phyloP scores from a whole-genome alignment of 2,797 vertebrate species.

The Apodemus agrarius region DNA sequence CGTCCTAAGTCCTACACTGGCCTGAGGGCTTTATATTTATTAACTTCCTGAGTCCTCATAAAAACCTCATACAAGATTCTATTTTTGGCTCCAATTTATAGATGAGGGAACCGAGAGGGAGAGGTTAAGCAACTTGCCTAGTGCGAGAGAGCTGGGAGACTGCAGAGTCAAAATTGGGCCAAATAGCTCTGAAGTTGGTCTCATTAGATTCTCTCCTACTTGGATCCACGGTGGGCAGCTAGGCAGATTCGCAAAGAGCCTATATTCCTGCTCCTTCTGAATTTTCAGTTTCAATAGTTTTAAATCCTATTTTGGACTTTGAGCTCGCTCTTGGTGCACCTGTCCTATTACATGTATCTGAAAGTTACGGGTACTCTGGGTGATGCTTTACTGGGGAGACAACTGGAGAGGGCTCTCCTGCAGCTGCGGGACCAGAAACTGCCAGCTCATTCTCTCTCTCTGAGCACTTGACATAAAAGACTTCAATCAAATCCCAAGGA shows the following conservation, averaged over 20 bases:
- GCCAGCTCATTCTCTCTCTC: constrained; percentile 82
- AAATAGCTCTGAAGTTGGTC: background rate
- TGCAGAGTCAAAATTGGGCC: background rate
- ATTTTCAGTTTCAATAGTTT: background rate
- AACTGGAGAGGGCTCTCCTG: constrained; percentile 79
- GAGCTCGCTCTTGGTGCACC: background rate
- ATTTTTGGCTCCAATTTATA: background rate
- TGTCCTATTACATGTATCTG: background rate
- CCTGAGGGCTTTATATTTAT: background rate
- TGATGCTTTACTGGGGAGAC: constrained; percentile 72
- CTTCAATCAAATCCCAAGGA: constrained; percentile 78
- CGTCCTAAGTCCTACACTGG: background rate
- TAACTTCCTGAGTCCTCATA: constrained; percentile 30
- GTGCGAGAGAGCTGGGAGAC: background rate
- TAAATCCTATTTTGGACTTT: background rate
- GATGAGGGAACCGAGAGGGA: background rate
- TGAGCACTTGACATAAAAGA: constrained; percentile 83
- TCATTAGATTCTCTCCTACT: background rate
- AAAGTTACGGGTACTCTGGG: constrained; percentile 9
- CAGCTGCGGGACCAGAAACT: constrained; percentile 80
- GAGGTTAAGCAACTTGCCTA: background rate
- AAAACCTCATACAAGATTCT: background rate
- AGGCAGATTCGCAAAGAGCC: background rate
- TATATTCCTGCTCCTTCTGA: background rate
- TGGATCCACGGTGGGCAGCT: background rate